These are phyloP conservation scores for Apocrypta bakeri DNA, from an alignment of 1,140 invertebrate species.

Conservation along the genomic window DNA sequence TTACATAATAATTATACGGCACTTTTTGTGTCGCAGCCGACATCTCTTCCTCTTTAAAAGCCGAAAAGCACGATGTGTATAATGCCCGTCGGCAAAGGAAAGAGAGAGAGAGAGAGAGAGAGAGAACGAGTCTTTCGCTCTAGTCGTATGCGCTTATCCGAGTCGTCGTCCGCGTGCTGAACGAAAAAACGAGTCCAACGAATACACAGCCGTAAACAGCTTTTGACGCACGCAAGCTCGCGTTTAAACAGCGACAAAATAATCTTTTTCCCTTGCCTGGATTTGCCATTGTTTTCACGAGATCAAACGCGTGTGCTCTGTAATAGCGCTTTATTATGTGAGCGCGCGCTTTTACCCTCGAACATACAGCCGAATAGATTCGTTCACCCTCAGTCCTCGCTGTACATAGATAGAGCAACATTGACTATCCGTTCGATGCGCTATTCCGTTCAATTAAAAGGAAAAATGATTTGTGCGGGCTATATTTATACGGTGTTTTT, in stretches of 20 bases:
- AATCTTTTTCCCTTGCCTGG: slow-evolving; percentile 32
- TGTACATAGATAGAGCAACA: no score
- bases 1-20: slow-evolving; percentile 49
- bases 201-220: background rate
- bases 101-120: background rate
- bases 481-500: background rate
- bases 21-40: background rate
- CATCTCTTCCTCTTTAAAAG: background rate
- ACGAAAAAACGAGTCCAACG: background rate
- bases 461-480: background rate
- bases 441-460: slow-evolving; percentile 1
- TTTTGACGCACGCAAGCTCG: slow-evolving; percentile 4
- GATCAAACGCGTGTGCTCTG: slow-evolving; percentile 25
- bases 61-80: background rate
- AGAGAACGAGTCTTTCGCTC: background rate
- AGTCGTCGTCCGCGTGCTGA: background rate
- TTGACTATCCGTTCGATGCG: no score
- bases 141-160: background rate
- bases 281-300: slow-evolving; percentile 37
- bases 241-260: slow-evolving; percentile 28
- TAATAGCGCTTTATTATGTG: background rate
- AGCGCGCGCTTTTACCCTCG: background rate
- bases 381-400: no score
- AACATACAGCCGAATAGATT: background rate
- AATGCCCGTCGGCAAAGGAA: background rate